Evolutionary conservation across 1,140 invertebrate genomes (phyloP), one percentile per base, ranked within the genome.

Genomic region (Mercenaria mercenaria): DNA sequence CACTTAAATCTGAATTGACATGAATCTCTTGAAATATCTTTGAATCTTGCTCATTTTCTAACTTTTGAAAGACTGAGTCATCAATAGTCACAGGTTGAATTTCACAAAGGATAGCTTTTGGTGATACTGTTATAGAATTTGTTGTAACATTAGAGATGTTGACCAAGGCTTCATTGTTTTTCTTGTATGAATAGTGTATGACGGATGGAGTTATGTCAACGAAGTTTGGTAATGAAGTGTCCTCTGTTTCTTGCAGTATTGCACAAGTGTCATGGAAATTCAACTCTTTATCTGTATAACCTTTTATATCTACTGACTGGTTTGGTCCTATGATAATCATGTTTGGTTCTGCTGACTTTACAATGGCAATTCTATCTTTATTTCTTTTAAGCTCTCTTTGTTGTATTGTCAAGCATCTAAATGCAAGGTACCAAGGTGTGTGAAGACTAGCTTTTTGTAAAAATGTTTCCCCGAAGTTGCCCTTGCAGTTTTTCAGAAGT

Each of bases 81-180:
- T 80, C 74, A 52, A 89, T 74, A 34, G 41, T 69, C 3, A 92
- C 90, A 29, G 88, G 90, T 59, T 91, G 88, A 1, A 91, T 11
- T 39, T 92, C 90, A 90, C 90, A 91, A 41, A 91, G 26, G 2
- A 90, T 61, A 11, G 88, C 69, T 84, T 76, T 87, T 26, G 87
- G 87, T n/a, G 85, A 20, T 50, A 92, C 77, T 18, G 39, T 39
- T n/a, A 92, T 39, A 37, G 83, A 67, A 39, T 64, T 79, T 43
- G 83, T 86, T 13, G 90, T 84, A 10, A 84, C 20, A 50, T 92
- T 90, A 4, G 90, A 82, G 26, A 89, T 59, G 43, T 67, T 74
- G 43, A 87, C 87, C n/a, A 67, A 32, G 8, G 89, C 23, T 67
- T 59, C 43, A 2, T 23, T 34, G 43, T 81, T 89, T 32, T 81